Conservation (phyloP, 1,140 invertebrate species). For the Bombus sibiricus region DNA sequence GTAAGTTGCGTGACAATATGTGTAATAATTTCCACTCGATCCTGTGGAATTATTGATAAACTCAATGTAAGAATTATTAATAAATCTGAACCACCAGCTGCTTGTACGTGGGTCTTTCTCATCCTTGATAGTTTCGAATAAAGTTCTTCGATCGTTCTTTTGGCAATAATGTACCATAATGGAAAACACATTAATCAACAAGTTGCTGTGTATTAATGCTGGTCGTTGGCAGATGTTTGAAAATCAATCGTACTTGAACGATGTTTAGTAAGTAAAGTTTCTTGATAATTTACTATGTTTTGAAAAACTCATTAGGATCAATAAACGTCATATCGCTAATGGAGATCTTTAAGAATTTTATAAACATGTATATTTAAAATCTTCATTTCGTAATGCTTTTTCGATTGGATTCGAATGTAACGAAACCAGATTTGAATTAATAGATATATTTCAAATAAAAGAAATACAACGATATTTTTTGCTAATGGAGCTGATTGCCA, state of each 20-base stretch:
- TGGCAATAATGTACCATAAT: background rate
- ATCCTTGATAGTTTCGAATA: background rate
- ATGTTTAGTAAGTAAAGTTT: background rate
- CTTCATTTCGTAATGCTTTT: too few relatives aligned
- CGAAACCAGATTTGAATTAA: too few relatives aligned
- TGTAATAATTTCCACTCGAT: constrained; percentile 24
- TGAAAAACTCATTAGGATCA: too few relatives aligned
- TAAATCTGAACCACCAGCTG: background rate
- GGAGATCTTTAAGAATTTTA: too few relatives aligned
- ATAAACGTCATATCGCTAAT: too few relatives aligned
- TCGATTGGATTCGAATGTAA: too few relatives aligned
- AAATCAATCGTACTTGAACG: background rate
- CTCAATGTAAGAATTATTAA: constrained; percentile 2
- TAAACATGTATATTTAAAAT: too few relatives aligned
- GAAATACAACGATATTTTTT: too few relatives aligned
- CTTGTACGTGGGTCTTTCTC: background rate
- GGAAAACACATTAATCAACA: background rate
- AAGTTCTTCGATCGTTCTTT: background rate
- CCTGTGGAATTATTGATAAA: background rate
- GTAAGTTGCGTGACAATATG: constrained; percentile 40
- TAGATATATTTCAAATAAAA: too few relatives aligned
- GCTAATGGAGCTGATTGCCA: too few relatives aligned
- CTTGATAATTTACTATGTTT: background rate
- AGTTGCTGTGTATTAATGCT: background rate
- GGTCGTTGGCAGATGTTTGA: background rate